Evolutionary conservation across 2,797 vertebrate species (phyloP).

Genomic region (Cephalopachus bancanus): DNA sequence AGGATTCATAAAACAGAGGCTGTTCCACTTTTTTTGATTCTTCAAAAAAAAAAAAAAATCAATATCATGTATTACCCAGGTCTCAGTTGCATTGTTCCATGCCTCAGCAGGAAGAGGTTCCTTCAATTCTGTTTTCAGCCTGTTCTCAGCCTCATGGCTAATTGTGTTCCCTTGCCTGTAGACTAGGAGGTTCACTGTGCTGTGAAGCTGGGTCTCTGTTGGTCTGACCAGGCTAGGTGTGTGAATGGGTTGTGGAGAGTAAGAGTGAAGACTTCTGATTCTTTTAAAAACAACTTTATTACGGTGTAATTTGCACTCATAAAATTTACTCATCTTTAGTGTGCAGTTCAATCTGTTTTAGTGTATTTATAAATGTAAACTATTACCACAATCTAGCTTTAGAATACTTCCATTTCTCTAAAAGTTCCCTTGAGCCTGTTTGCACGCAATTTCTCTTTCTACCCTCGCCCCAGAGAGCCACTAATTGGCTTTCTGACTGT

Average conservation of each 20-base stretch:
- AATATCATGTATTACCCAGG: background rate
- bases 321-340: background rate
- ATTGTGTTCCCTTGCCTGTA: background rate
- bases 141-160: background rate
- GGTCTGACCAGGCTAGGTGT: background rate
- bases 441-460: background rate
- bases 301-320: background rate
- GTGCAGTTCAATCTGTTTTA: background rate
- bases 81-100: background rate
- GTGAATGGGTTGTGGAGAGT: background rate
- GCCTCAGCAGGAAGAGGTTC: background rate
- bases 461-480: background rate
- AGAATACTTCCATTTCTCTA: background rate
- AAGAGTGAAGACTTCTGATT: background rate
- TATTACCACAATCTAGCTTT: background rate
- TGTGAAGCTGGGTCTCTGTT: background rate
- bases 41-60: background rate
- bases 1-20: background rate
- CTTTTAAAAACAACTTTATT: background rate
- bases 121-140: background rate
- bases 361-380: constrained; percentile 2
- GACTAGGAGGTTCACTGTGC: background rate
- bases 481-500: background rate
- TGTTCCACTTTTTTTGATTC: background rate
- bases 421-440: background rate